Base-by-base conservation (phyloP, 2,113 vertebrate species). In the Tetrao urogallus region DNA sequence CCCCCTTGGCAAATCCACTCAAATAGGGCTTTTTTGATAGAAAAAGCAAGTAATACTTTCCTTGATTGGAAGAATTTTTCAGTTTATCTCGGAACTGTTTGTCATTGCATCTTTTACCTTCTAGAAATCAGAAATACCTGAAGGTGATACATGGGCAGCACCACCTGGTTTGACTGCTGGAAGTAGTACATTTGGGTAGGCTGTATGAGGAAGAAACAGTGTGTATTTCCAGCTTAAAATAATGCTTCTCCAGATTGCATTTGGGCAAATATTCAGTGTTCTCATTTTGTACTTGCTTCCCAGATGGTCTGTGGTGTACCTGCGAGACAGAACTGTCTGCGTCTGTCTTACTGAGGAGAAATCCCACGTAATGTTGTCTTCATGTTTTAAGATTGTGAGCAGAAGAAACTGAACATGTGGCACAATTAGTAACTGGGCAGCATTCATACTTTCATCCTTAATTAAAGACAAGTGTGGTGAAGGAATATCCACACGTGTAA, bases 391-490 rank as follows among this genome's bases (percentile, higher is more conserved):
- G 32, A 43, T 22, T 87, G 54, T 58, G 64, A 92, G 57, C 66
- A 92, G 64, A 93, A 95, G 77, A 63, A 40, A 58, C 32, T 64
- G 88, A 93, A 79, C 60, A 71, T 80, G 87, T 90, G 77, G 89
- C 42, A 77, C 66, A 93, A 95, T 86, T 76, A 93, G 45, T 92
- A 90, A 47, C 25, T 43, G 64, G 64, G 34, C 86, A 94, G 32
- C 21, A 65, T 94, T 85, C 72, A 36, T 69, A 48, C 58, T 92
- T 83, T 87, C 81, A 90, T 89, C 54, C 64, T 85, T 95, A 91
- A 89, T 95, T 95, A 94, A 95, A 85, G 87, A 87, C 88, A 91
- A 94, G 73, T 65, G 36, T 74, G 63, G 52, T 72, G 54, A 75
- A 80, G 42, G 61, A 63, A 82, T 92, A 86, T 77, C 80, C 84